Evolutionary conservation across 2,797 vertebrate genomes (phyloP), one percentile per base, ranked within the genome.

Genomic region (Channallabes apus): DNA sequence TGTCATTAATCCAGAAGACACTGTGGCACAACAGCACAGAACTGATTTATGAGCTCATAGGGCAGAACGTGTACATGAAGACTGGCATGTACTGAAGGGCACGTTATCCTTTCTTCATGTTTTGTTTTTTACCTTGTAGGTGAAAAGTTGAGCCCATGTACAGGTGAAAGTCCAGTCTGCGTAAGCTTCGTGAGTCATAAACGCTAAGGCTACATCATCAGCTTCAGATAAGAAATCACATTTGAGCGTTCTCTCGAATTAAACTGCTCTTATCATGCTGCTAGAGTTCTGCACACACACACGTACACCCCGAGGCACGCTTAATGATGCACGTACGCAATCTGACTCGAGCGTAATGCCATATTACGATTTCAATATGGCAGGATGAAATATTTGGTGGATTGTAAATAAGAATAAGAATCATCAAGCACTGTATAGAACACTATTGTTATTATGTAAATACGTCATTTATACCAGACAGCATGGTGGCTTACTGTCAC

Each of bases 241-340:
- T 29, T 82, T 32, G 54, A 12, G 58, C 20, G 46, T 71, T 81
- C n/a, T 54, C 59, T 68, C 17, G 61, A 68, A 64, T 85, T 88
- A 72, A 82, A 61, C 51, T 76, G 38, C 5, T 18, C 79, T 87
- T 88, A 87, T 86, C 78, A 80, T 46, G 20, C 64, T 72, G 17
- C 65, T 72, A 32, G 20, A 35, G 14, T 73, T n/a, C 73, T 84
- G 68, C 82, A 88, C 69, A 84, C 86, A 85, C 69, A 88, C 64
- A 73, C 80, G 85, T 68, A 89, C 79, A 87, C 88, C 59, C 92
- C 89, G 89, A 93, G 91, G 14, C 88, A 89, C 87, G 90, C 83
- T 87, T 90, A 91, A 91, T 88, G 89, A 92, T 89, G 91, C 92
- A 94, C 88, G 88, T 91, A 91, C 83, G 91, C 90, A 92, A 91